Base-by-base conservation (phyloP, 1,140 invertebrate species). In the Catajapyx aquilonaris region DNA sequence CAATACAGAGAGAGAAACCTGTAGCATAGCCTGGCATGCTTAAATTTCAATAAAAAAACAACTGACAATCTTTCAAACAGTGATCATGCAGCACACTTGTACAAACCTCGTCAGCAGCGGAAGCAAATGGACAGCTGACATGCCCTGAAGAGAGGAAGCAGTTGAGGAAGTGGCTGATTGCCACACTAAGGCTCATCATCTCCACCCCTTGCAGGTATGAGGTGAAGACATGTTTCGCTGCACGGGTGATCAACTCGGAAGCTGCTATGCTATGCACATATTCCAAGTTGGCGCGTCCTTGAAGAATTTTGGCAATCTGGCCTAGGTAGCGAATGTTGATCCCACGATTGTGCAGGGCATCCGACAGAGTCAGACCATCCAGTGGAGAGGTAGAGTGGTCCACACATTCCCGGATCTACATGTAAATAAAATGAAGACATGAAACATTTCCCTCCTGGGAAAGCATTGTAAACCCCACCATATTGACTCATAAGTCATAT, bases 311-410 rank as follows among this genome's bases (percentile, higher is more conserved):
- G 11, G 80, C 76, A 16, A 93, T 69, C 61, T 83, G 80, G 19
- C 90, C 90, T 35, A 98, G 64, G 56, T 99, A 99, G 20, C 94
- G 70, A 38, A 97, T 77, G 56, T 97, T 98, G 44, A 99, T 95
- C 37, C 94, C 94, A 46, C 83, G 71, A 43, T 73, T 76, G 57
- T 97, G 93, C 50, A 97, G 61, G 1, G 84, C 76, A 55, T 96
- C 88, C 1, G 83, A 74, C n/a, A 97, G 61, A n/a, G 84, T 90
- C 16, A 66, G 63, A 16, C 93, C 93, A 63, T 98, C 93, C 70
- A 96, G 87, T 2, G 88, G 85, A 9, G 86, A 81, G 5, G 81
- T 73, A 3, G 79, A 74, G 53, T 95, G 88, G 53, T 94, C 84
- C 46, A 88, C 59, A 49, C 85, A 90, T 50, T 95, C 90, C 39